phyloP scores from a whole-genome alignment of 2,113 vertebrate species.

The Glaucomys volans region DNA sequence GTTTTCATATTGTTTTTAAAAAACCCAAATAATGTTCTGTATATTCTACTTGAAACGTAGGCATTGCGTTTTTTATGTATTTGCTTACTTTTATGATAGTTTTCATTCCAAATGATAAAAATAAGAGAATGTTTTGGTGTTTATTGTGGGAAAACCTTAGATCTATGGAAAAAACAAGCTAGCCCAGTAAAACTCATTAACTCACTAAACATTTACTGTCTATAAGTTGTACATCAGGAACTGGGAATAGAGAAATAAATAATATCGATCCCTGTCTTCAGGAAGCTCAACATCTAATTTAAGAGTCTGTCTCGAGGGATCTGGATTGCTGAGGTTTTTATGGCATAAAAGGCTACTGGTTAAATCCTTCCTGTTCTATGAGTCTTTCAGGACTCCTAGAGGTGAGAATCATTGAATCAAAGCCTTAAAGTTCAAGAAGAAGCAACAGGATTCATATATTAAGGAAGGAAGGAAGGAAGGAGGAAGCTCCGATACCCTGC shows the following conservation, averaged over 20 bases:
- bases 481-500: neutral
- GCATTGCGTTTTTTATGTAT: neutral
- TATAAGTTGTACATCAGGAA: constrained; percentile 67
- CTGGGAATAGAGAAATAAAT: constrained; percentile 57
- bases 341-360: constrained; percentile 40
- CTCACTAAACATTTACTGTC: constrained; percentile 65
- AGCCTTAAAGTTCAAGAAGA: constrained; percentile 24
- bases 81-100: neutral
- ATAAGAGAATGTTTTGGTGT: neutral
- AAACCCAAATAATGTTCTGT: neutral
- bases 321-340: constrained; percentile 41
- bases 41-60: neutral
- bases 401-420: constrained; percentile 27
- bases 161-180: constrained; percentile 30
- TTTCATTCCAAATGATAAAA: constrained; percentile 52
- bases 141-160: neutral
- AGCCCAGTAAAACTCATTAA: constrained; percentile 54
- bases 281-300: constrained; percentile 70
- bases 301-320: constrained; percentile 9
- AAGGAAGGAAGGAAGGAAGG: neutral
- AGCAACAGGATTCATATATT: neutral
- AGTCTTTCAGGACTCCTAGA: constrained; percentile 47
- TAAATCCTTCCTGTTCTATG: constrained; percentile 36
- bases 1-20: neutral
- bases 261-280: constrained; percentile 60